Evolutionary conservation across 2,113 vertebrate genomes (phyloP).

Genomic region (Kobus ellipsiprymnus): DNA sequence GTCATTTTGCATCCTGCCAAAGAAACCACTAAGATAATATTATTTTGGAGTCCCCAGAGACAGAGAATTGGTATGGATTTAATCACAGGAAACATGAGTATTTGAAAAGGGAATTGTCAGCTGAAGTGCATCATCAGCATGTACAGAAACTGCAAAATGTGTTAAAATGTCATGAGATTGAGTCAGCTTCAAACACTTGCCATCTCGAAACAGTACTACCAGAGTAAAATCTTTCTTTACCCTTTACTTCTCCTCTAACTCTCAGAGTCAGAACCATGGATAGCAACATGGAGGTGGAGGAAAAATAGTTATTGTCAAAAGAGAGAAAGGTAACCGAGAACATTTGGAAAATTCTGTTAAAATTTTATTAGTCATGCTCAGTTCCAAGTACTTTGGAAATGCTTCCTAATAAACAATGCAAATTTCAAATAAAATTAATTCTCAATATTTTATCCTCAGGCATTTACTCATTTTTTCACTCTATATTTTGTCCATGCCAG

Average conservation of each 20-base stretch:
- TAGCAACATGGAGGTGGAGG: background rate
- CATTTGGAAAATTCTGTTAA: background rate
- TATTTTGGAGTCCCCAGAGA: background rate
- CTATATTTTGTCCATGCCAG: background rate
- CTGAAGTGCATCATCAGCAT: background rate
- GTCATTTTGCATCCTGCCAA: background rate
- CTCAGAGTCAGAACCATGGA: background rate
- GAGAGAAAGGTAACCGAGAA: background rate
- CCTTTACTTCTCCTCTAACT: background rate
- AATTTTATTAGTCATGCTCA: background rate
- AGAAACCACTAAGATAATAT: background rate
- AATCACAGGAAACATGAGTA: background rate
- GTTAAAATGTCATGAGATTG: background rate
- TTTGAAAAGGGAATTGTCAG: background rate
- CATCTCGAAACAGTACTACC: background rate
- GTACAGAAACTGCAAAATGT: background rate
- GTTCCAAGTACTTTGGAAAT: background rate
- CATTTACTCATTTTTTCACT: background rate
- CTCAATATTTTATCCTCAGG: background rate
- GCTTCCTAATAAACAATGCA: background rate
- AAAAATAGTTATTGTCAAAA: background rate
- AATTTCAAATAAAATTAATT: background rate
- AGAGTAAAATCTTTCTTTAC: background rate
- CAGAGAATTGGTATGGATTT: background rate
- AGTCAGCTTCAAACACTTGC: background rate